These are phyloP conservation scores for Himalopsyche kuldschensis DNA, from an alignment of 2,888 invertebrate species.

Conservation along the genomic window DNA sequence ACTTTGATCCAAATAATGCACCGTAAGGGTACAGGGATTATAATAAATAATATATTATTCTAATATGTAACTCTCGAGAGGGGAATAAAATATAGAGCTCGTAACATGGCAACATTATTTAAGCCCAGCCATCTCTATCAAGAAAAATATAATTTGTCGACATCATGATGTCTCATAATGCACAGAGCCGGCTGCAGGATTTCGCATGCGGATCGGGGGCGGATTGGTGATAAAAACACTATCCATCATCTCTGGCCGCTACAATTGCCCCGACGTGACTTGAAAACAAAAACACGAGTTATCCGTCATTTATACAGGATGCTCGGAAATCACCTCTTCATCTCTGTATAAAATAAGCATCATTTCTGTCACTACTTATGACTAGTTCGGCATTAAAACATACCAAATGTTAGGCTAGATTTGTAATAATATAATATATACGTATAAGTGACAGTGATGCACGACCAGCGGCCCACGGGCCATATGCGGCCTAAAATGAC, in stretches of 20 bases:
- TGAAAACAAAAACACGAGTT: not conserved
- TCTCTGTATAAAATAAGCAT: not conserved
- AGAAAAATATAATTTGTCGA: not conserved
- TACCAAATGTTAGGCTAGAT: not conserved
- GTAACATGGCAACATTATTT: not conserved
- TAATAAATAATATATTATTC: no score
- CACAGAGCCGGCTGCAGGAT: not conserved
- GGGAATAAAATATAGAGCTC: no score
- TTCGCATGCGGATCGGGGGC: not conserved
- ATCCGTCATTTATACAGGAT: not conserved
- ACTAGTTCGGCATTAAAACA: not conserved
- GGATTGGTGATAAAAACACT: constrained; percentile 7
- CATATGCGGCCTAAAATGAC: no score
- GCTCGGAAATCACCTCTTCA: not conserved
- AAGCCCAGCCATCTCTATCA: not conserved
- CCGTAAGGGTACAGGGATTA: not conserved
- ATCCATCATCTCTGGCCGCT: constrained; percentile 8
- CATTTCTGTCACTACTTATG: not conserved
- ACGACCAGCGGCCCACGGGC: no score
- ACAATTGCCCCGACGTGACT: constrained; percentile 17
- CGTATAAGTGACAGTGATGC: no score
- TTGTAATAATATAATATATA: no score
- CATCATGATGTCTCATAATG: not conserved
- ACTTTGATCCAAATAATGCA: no score
- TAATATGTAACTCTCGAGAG: no score